Evolutionary conservation across 2,113 vertebrate species (phyloP).

Genomic region (Rhinolophus sinicus): DNA sequence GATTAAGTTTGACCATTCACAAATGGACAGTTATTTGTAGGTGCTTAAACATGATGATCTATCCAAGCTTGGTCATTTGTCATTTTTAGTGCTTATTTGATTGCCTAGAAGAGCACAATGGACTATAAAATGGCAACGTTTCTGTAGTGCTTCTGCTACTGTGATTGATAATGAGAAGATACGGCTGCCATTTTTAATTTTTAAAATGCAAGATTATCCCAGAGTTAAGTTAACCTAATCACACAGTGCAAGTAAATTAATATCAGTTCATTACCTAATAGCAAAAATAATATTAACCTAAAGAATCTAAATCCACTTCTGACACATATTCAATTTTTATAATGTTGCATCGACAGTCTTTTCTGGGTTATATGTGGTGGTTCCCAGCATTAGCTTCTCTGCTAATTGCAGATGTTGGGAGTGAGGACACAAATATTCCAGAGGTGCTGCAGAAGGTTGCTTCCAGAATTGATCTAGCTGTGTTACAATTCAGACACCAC

Average conservation of each 20-base stretch:
- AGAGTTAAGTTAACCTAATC: constrained; percentile 78
- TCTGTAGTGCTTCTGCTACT: neutral
- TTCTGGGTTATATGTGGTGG: constrained; percentile 55
- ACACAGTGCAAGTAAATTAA: constrained; percentile 68
- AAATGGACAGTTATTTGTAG: constrained; percentile 44
- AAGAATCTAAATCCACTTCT: neutral
- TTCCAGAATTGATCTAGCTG: neutral
- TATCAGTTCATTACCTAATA: constrained; percentile 77
- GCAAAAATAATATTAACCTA: constrained; percentile 73
- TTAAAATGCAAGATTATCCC: constrained; percentile 79
- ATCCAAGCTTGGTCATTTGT: neutral
- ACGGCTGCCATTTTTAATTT: constrained; percentile 62
- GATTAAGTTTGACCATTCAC: constrained; percentile 26
- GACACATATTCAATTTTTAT: constrained; percentile 70
- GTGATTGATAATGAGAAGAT: constrained; percentile 79
- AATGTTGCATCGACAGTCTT: constrained; percentile 50
- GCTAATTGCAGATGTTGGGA: constrained; percentile 38
- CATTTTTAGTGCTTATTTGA: neutral
- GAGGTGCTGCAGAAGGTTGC: neutral
- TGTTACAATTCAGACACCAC: neutral
- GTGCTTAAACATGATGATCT: constrained; percentile 51
- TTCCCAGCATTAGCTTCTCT: constrained; percentile 9
- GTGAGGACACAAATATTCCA: neutral
- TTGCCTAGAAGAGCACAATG: neutral
- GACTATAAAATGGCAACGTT: constrained; percentile 26